Conservation (phyloP, 2,113 vertebrate species). For the Nycticebus coucang region DNA sequence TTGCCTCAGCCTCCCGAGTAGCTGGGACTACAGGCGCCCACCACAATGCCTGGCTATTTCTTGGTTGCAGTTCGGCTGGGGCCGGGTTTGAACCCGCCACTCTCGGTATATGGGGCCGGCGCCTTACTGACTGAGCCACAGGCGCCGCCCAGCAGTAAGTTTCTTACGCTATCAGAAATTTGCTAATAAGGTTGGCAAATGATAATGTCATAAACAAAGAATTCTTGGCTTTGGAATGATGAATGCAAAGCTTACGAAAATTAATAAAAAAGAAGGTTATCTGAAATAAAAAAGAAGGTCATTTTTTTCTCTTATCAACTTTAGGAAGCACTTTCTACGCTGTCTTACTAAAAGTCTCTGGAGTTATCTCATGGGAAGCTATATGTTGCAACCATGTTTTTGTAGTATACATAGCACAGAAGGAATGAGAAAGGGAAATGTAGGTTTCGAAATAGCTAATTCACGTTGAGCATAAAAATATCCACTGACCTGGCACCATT, state of each 20-base stretch:
- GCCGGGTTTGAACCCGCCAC: too few species aligned
- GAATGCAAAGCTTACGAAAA: background rate
- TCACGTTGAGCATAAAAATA: constrained; percentile 64
- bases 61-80: too few species aligned
- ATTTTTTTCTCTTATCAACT: background rate
- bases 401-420: background rate
- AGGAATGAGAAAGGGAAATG: background rate
- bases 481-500: constrained; percentile 60
- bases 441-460: constrained; percentile 46
- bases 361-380: background rate
- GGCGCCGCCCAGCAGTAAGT: background rate
- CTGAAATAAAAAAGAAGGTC: background rate
- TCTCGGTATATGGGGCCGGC: too few species aligned
- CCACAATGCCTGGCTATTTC: too few species aligned
- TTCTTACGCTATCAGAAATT: background rate
- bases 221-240: background rate
- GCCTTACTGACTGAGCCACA: too few species aligned
- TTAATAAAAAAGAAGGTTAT: background rate
- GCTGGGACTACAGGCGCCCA: too few species aligned
- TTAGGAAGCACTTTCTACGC: background rate
- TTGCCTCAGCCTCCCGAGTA: too few species aligned
- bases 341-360: background rate
- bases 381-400: background rate
- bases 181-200: background rate
- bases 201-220: background rate